These are phyloP conservation scores for Equus przewalskii DNA, from an alignment of 2,113 vertebrate genomes.

Conservation along the genomic window DNA sequence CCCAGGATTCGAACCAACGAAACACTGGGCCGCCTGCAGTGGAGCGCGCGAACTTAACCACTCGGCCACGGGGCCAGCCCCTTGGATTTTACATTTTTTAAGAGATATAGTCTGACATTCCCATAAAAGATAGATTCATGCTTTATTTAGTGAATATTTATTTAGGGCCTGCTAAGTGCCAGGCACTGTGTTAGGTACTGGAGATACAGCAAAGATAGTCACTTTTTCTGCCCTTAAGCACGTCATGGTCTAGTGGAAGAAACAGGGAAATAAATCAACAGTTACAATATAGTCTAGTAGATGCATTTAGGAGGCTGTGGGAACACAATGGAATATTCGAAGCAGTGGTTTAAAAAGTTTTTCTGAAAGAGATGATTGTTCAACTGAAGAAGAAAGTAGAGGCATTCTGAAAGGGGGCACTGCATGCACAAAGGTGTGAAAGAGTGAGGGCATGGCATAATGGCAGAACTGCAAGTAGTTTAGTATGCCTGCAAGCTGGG, in stretches of 20 bases:
- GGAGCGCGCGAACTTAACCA: too few species aligned
- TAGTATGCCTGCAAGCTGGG: background rate
- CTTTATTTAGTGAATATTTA: conserved; percentile 35
- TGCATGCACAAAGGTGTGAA: background rate
- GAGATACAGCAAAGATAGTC: background rate
- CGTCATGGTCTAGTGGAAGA: background rate
- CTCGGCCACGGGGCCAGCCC: too few species aligned
- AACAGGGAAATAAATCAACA: background rate
- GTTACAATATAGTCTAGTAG: background rate
- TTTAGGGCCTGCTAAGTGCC: background rate
- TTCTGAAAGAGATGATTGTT: conserved; percentile 3
- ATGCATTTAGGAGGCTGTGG: background rate
- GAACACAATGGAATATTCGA: background rate
- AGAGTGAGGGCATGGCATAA: too few species aligned
- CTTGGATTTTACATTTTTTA: background rate
- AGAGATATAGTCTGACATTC: background rate
- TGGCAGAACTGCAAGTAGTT: background rate
- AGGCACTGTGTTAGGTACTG: background rate
- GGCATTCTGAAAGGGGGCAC: background rate
- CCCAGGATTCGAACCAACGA: too few species aligned
- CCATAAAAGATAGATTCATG: background rate
- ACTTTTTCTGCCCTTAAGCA: background rate
- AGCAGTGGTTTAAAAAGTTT: background rate
- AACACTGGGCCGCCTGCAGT: too few species aligned
- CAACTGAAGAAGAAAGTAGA: background rate